Evolutionary conservation across 1,140 invertebrate genomes (phyloP), one percentile per base, ranked within the genome.

Genomic region (Neelides sp.): DNA sequence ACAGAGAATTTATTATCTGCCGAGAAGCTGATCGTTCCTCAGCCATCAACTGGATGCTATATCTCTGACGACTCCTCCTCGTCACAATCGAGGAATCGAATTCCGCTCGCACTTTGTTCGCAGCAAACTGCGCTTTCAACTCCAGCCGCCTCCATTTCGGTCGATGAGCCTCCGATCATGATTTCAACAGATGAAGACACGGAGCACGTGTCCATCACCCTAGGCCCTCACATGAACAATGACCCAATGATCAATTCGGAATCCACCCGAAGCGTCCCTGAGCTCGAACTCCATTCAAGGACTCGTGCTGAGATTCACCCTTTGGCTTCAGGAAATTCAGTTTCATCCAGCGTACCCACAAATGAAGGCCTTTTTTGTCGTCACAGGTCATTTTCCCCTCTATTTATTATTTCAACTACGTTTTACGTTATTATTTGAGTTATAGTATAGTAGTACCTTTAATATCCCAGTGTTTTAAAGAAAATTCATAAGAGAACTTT

Each of bases 251-350:
- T 48, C 12, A 45, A 27, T 28, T 37, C 49, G 3, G 64, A 64
- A 41, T 77, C 79, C n/a, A 78, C 83, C 10, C 75, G 83, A 63
- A 86, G 82, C 54, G 85, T 90, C 55, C 86, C 86, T 13, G 85
- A 90, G 65, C 85, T 91, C 61, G 85, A 89, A 69, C 71, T 89
- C 48, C 83, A 89, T 67, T 85, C 83, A 66, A 70, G 78, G 59
- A 71, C 63, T 8, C 48, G 58, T n/a, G 61, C 58, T 23, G 55
- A 49, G 17, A 45, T 58, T 26, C 59, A 51, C 30, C 55, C 36
- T 2, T 41, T 55, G 15, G 55, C 32, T 8, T 10, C 36, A 13
- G 20, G 27, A 10, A 26, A 19, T 22, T 37, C 20, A 15, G 37
- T 26, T 4, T 45, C 40, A n/a, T 26, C 30, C n/a, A 53, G 48